These are phyloP conservation scores for Listronotus oregonensis DNA, from an alignment of 1,140 invertebrate genomes.

Conservation along the genomic window DNA sequence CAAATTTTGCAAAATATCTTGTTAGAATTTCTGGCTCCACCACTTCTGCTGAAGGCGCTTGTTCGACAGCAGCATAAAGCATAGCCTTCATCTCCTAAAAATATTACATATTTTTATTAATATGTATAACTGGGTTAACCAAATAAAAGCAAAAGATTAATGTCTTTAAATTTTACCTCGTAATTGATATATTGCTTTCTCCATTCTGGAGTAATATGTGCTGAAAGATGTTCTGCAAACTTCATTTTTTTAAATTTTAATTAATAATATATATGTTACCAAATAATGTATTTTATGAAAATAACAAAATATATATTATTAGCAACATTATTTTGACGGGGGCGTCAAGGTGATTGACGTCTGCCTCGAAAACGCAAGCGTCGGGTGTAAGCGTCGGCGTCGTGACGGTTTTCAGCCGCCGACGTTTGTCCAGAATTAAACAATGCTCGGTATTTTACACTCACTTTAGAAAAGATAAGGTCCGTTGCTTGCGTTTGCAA, in stretches of 20 bases:
- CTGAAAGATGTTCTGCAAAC: conserved; percentile 84
- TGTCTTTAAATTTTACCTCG: conserved; percentile 13
- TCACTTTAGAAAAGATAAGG: too few species aligned
- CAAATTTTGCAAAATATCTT: conserved; percentile 92
- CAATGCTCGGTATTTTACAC: too few species aligned
- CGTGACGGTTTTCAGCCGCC: too few species aligned
- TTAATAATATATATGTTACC: not conserved
- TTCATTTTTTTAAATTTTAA: too few species aligned
- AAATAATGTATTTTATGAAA: not conserved
- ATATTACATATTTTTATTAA: conserved; percentile 61
- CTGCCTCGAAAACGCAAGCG: not conserved
- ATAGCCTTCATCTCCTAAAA: conserved; percentile 89
- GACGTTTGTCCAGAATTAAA: too few species aligned
- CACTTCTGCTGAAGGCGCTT: conserved; percentile 84
- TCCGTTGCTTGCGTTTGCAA: too few species aligned
- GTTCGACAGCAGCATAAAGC: conserved; percentile 85
- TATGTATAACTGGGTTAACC: too few species aligned
- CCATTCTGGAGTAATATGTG: conserved; percentile 94
- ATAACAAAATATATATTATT: not conserved
- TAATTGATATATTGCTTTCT: conserved; percentile 77
- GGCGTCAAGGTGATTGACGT: conserved; percentile 37
- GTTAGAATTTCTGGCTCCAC: conserved; percentile 87
- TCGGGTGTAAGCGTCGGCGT: too few species aligned
- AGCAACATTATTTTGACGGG: conserved; percentile 6
- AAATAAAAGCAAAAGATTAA: too few species aligned